Conservation (phyloP, 2,113 vertebrate genomes). For the Ameiurus melas region DNA sequence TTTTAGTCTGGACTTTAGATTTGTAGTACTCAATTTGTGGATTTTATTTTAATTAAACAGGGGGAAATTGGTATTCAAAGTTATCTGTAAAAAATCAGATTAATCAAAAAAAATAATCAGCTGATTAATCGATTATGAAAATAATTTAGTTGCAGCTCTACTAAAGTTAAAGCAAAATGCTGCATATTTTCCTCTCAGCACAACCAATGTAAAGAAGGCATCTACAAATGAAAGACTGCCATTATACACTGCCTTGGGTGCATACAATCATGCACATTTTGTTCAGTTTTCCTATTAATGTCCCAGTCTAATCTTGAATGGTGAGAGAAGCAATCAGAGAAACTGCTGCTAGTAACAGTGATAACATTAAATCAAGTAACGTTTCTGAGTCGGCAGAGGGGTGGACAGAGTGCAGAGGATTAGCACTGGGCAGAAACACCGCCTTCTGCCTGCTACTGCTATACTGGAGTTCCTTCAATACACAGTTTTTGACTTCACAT, state of each 20-base stretch:
- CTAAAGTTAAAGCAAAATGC: background rate
- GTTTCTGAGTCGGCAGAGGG: background rate
- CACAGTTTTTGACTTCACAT: background rate
- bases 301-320: background rate
- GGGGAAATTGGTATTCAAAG: too few species aligned
- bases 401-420: background rate
- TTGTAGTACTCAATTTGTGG: too few species aligned
- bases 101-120: too few species aligned
- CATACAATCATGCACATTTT: background rate
- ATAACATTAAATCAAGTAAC: background rate
- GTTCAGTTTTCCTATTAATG: background rate
- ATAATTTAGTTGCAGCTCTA: too few species aligned
- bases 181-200: too few species aligned
- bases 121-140: too few species aligned
- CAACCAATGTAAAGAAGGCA: background rate
- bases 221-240: background rate
- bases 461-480: background rate
- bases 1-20: too few species aligned
- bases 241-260: background rate
- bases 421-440: background rate
- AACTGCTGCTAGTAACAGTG: background rate
- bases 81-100: too few species aligned
- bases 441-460: background rate
- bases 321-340: background rate
- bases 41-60: too few species aligned